phyloP scores from a whole-genome alignment of 2,113 vertebrate species.

The Lutjanus erythropterus region DNA sequence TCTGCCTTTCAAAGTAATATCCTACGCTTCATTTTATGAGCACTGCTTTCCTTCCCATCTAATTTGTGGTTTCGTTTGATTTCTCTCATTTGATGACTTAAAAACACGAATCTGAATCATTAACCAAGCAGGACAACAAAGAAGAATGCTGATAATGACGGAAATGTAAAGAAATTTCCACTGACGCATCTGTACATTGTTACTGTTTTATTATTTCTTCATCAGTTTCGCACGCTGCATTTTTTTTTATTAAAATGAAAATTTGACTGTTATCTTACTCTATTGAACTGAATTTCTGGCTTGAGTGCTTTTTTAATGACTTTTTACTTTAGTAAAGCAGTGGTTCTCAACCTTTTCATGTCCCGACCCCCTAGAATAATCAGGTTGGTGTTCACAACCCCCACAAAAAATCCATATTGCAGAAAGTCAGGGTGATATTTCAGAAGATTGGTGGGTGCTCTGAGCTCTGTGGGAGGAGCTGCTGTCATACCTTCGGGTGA shows the following conservation, averaged over 20 bases:
- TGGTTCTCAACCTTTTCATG: too few relatives aligned
- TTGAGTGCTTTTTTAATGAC: not conserved
- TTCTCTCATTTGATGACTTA: not conserved
- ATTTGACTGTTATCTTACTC: not conserved
- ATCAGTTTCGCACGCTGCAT: not conserved
- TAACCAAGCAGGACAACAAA: not conserved
- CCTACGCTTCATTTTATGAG: not conserved
- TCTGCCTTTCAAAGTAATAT: conserved; percentile 8
- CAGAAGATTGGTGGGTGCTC: too few relatives aligned
- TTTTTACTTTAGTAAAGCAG: too few relatives aligned
- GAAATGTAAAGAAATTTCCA: conserved; percentile 1
- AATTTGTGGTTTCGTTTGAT: not conserved
- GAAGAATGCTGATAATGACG: not conserved
- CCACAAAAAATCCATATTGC: too few relatives aligned
- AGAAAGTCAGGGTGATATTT: too few relatives aligned
- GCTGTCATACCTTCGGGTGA: too few relatives aligned
- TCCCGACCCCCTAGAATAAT: too few relatives aligned
- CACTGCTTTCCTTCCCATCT: not conserved
- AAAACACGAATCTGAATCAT: not conserved
- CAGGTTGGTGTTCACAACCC: too few relatives aligned
- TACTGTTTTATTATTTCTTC: not conserved
- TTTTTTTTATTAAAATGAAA: not conserved
- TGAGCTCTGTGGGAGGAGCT: too few relatives aligned
- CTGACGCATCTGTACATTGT: not conserved
- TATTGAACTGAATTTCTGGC: not conserved